Percentiles rank a stretch among this genome's conserved stretches.
Evolutionary conservation across 2,888 invertebrate species (phyloP).

Genomic region (Hirtodrosophila cameraria): DNA sequence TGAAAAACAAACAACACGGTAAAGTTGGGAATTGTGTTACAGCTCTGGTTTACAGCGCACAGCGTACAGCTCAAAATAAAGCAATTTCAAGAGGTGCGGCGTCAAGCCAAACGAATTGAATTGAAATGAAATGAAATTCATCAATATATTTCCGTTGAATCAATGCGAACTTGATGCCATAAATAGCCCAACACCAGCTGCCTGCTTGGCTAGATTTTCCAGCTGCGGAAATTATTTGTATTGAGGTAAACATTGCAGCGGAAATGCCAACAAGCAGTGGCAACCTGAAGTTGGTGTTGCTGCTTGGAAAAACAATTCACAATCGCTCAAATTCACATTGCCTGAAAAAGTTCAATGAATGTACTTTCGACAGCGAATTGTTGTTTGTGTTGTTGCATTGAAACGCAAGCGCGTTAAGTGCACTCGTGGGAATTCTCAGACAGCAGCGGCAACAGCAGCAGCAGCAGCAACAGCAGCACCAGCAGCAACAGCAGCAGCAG

Average conservation of each 20-base stretch:
- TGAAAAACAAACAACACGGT: constrained; percentile 47
- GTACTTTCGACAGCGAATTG: constrained; percentile 35
- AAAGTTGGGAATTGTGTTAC: constrained; percentile 61
- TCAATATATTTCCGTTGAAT: constrained; percentile 70
- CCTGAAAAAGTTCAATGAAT: constrained; percentile 60
- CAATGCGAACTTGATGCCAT: constrained; percentile 54
- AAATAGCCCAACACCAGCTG: constrained; percentile 55
- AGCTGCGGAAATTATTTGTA: constrained; percentile 70
- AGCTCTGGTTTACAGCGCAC: constrained; percentile 43
- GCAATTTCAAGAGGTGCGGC: constrained; percentile 63
- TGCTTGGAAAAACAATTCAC: constrained; percentile 34
- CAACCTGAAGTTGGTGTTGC: too few species aligned
- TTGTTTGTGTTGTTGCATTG: constrained; percentile 22
- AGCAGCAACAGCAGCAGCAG: too few species aligned
- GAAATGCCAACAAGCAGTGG: constrained; percentile 51
- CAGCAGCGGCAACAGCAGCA: constrained; percentile 16
- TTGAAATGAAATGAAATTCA: constrained; percentile 71
- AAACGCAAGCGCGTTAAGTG: constrained; percentile 60
- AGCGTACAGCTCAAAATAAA: constrained; percentile 54
- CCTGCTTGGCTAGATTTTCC: constrained; percentile 41
- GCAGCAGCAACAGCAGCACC: too few species aligned
- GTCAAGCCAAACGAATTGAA: constrained; percentile 42
- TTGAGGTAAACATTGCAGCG: constrained; percentile 51
- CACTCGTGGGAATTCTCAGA: constrained; percentile 67
- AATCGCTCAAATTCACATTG: constrained; percentile 38